Evolutionary conservation across 2,888 invertebrate species (phyloP).

Genomic region (Dastarcus helophoroides): DNA sequence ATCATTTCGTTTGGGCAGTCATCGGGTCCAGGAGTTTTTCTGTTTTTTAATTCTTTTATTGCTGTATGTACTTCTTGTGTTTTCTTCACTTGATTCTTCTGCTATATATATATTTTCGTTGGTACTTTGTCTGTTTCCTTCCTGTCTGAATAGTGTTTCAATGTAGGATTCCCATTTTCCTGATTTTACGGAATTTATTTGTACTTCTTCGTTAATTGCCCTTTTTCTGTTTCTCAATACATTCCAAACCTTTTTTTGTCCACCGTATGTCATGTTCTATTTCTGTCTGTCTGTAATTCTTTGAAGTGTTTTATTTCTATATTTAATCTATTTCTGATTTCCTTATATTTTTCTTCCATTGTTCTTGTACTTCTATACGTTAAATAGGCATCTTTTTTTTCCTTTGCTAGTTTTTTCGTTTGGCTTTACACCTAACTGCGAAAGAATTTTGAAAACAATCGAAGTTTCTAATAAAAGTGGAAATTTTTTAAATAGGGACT

Average conservation of each 20-base stretch:
- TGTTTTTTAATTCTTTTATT: conserved; percentile 8
- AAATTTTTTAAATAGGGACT: no score
- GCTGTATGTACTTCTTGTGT: conserved; percentile 3
- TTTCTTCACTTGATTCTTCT: no score
- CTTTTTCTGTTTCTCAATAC: conserved; percentile 8
- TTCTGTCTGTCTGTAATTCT: no score
- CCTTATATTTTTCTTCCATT: conserved; percentile 5
- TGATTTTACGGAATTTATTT: conserved; percentile 3
- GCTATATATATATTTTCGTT: no score
- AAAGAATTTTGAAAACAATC: no score
- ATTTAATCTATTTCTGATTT: no score
- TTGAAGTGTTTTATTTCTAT: no score
- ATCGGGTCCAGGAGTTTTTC: conserved; percentile 6
- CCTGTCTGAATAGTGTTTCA: conserved; percentile 3
- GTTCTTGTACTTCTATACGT: conserved; percentile 5
- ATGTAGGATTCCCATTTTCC: conserved; percentile 1
- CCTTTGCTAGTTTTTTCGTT: conserved; percentile 5
- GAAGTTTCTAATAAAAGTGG: no score
- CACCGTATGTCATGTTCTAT: no score
- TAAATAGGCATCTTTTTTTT: conserved; percentile 6
- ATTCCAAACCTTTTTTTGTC: conserved; percentile 7
- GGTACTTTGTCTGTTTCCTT: background rate
- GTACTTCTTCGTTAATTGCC: conserved; percentile 5
- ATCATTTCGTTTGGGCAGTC: conserved; percentile 6
- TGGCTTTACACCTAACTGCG: no score